Evolutionary conservation across 2,888 invertebrate species (phyloP).

Genomic region (Stramonita haemastoma): DNA sequence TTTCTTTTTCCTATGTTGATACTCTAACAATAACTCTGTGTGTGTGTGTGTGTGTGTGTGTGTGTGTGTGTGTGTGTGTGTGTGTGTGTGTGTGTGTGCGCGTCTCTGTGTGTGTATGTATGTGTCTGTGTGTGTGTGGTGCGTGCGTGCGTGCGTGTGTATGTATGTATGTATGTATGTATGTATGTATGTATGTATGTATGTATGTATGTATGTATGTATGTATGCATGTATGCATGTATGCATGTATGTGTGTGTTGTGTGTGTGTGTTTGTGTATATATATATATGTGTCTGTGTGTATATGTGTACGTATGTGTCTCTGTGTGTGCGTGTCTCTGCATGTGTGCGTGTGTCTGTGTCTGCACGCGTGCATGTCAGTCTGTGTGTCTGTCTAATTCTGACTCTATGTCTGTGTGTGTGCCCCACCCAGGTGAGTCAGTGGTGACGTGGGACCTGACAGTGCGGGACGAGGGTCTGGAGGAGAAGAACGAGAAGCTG

Average conservation of each 20-base stretch:
- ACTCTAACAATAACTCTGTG: neutral
- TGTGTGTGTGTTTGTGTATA: neutral
- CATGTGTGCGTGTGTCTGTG: constrained; percentile 22
- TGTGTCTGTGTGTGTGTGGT: constrained; percentile 25
- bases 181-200: constrained; percentile 20
- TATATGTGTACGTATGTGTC: neutral
- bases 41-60: neutral
- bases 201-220: neutral
- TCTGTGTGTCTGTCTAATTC: neutral
- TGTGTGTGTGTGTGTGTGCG: neutral
- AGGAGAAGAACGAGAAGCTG: constrained; percentile 73
- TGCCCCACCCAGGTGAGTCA: constrained; percentile 44
- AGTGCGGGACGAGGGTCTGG: constrained; percentile 66
- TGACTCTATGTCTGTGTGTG: constrained; percentile 20
- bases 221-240: neutral
- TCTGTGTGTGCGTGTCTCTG: neutral
- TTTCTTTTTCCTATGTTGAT: too few relatives aligned
- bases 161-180: neutral
- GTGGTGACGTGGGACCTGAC: constrained; percentile 68
- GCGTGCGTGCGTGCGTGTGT: neutral
- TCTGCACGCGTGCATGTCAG: neutral
- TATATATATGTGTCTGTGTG: neutral
- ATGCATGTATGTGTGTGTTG: constrained; percentile 10
- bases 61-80: constrained; percentile 12
- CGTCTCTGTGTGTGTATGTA: constrained; percentile 25